Evolutionary conservation across 2,888 invertebrate species (phyloP), one percentile per base, ranked within the genome.

Genomic region (Scelioninae gen. 1): DNA sequence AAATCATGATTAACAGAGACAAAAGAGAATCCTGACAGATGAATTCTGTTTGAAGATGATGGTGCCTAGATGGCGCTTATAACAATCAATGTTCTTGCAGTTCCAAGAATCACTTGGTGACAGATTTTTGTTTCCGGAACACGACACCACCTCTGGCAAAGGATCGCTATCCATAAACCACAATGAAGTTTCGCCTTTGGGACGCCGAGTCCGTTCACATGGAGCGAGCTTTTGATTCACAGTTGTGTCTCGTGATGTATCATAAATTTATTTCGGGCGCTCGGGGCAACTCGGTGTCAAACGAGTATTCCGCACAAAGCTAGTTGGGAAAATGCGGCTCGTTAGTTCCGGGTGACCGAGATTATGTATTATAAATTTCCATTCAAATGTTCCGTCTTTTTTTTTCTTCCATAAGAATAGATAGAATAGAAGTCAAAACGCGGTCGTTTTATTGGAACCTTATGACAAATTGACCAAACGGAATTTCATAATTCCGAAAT

Each of bases 311-410:
- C 72, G 76, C 63, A 68, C 76, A 81, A 74, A 76, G 84, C 65
- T 16, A n/a, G 43, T 16, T 51, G n/a, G 56, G 62, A 69, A 65
- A 78, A 69, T 53, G 78, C 84, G 82, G 31, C 78, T 72, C 77
- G 71, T 78, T 78, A 87, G 90, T 90, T 89, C 89, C 90, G 89
- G 90, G 88, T 90, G 88, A 89, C 89, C 89, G 90, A 89, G 88
- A 88, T 60, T 58, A 53, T 65, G 65, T 58, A 79, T 79, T 72
- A 68, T 65, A 47, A 68, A 60, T 76, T 68, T 82, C 62, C 75
- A 68, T 34, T 34, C 34, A 34, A 34, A 34, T 34, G 6, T 9
- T 9, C 34, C n/a, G n/a, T n/a, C n/a, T n/a, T n/a, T n/a, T n/a
- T n/a, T n/a, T n/a, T n/a, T n/a, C n/a, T n/a, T n/a, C n/a, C n/a